Percentiles rank a stretch among this genome's conserved stretches.
These are phyloP conservation scores for Sialia sialis DNA, from an alignment of 2,113 vertebrate species.

Conservation along the genomic window DNA sequence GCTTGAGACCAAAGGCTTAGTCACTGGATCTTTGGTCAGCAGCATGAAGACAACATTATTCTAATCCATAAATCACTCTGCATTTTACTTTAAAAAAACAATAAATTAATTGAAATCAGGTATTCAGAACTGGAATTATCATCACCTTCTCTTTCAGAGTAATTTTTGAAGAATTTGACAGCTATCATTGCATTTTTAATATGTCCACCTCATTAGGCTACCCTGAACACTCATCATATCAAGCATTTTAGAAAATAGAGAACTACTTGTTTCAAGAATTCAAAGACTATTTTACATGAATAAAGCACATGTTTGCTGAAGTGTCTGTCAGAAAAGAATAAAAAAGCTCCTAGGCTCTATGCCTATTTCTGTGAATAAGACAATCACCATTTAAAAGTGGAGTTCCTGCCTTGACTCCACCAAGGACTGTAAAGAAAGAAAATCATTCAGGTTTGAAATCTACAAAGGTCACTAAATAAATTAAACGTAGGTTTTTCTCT, in stretches of 20 bases:
- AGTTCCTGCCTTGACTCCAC: not conserved
- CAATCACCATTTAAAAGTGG: conserved; percentile 21
- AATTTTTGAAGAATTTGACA: not conserved
- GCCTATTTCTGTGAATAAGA: conserved; percentile 8
- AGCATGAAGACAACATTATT: not conserved
- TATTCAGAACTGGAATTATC: not conserved
- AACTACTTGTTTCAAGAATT: not conserved
- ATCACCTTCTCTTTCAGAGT: not conserved
- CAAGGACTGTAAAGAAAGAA: conserved; percentile 49
- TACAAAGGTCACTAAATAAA: conserved; percentile 61
- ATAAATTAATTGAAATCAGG: not conserved
- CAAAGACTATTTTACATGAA: not conserved
- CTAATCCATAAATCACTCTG: not conserved
- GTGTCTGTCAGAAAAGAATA: not conserved
- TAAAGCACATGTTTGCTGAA: not conserved
- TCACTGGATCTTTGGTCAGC: not conserved
- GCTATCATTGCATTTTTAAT: not conserved
- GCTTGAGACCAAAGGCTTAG: not conserved
- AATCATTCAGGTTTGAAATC: conserved; percentile 54
- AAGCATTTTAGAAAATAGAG: not conserved
- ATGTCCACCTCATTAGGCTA: not conserved
- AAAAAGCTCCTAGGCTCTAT: not conserved
- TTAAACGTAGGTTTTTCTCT: conserved; percentile 10
- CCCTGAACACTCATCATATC: not conserved
- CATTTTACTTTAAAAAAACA: not conserved